These are phyloP conservation scores for Allacma fusca DNA, from an alignment of 2,888 invertebrate genomes.

Conservation along the genomic window DNA sequence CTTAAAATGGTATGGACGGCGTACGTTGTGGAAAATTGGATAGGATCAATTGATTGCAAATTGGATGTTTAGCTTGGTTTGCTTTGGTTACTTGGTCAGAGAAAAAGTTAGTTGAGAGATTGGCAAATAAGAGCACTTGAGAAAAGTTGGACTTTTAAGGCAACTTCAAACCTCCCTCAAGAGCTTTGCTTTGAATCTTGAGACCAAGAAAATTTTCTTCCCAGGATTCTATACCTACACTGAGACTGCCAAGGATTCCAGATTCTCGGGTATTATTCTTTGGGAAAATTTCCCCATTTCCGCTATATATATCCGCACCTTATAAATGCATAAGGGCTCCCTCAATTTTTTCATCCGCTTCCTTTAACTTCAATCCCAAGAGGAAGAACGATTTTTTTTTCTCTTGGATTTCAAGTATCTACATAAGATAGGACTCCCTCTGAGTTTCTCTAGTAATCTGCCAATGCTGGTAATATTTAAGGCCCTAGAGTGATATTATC, in stretches of 20 bases:
- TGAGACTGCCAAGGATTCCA: no score
- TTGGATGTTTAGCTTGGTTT: slow-evolving; percentile 38
- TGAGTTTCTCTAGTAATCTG: background rate
- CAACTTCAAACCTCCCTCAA: slow-evolving; percentile 31
- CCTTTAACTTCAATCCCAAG: slow-evolving; percentile 7
- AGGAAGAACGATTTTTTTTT: background rate
- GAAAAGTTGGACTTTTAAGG: slow-evolving; percentile 39
- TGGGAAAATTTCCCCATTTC: no score
- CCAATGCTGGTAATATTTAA: slow-evolving; percentile 24
- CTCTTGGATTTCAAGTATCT: background rate
- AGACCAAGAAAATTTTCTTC: slow-evolving; percentile 28
- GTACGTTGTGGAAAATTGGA: slow-evolving; percentile 39
- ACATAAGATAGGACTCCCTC: background rate
- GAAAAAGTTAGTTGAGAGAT: slow-evolving; percentile 25
- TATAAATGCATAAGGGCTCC: background rate
- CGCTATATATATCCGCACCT: background rate
- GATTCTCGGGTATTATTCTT: no score
- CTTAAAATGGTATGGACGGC: background rate
- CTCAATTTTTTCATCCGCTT: slow-evolving; percentile 5
- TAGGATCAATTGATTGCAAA: slow-evolving; percentile 45
- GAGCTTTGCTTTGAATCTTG: slow-evolving; percentile 16
- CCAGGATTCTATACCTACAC: background rate
- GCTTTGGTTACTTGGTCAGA: slow-evolving; percentile 36
- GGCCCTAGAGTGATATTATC: slow-evolving; percentile 7
- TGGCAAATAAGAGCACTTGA: slow-evolving; percentile 37